Evolutionary conservation across 2,888 invertebrate species (phyloP).

Genomic region (Biston stratarius): DNA sequence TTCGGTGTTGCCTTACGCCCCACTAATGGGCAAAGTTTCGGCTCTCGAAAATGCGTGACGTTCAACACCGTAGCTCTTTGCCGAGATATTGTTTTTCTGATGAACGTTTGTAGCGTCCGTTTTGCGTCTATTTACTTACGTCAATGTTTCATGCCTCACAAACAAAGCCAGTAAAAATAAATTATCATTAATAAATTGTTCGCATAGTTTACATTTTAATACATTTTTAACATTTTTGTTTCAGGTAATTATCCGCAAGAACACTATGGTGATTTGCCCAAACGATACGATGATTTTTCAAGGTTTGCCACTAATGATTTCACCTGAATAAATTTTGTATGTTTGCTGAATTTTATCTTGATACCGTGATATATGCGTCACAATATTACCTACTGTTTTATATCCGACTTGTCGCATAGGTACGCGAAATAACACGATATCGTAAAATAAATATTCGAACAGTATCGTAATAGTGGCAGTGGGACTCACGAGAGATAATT

Average conservation of each 20-base stretch:
- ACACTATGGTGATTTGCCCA: conserved; percentile 40
- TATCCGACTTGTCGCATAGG: conserved; percentile 17
- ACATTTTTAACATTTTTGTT: conserved; percentile 55
- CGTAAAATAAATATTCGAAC: conserved; percentile 27
- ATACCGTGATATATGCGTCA: conserved; percentile 42
- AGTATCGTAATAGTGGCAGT: conserved; percentile 26
- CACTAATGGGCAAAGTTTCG: conserved; percentile 65
- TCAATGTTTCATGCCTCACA: conserved; percentile 13
- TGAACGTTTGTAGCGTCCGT: conserved; percentile 45
- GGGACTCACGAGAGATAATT: conserved; percentile 9
- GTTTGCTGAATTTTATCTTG: conserved; percentile 40
- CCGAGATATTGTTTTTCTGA: conserved; percentile 60
- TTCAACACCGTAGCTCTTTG: conserved; percentile 52
- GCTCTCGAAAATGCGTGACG: conserved; percentile 56
- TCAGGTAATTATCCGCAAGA: conserved; percentile 66
- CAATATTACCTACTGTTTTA: conserved; percentile 24
- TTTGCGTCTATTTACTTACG: conserved; percentile 33
- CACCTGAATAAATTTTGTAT: conserved; percentile 64
- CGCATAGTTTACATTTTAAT: conserved; percentile 16
- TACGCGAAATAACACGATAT: conserved; percentile 23
- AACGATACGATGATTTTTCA: conserved; percentile 49
- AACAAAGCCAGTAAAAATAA: conserved; percentile 17
- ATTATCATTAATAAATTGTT: conserved; percentile 11
- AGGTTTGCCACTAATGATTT: conserved; percentile 59
- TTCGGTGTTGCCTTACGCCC: conserved; percentile 49